These are phyloP conservation scores for Dryoscopus gambensis DNA, from an alignment of 2,113 vertebrate genomes.

Conservation along the genomic window DNA sequence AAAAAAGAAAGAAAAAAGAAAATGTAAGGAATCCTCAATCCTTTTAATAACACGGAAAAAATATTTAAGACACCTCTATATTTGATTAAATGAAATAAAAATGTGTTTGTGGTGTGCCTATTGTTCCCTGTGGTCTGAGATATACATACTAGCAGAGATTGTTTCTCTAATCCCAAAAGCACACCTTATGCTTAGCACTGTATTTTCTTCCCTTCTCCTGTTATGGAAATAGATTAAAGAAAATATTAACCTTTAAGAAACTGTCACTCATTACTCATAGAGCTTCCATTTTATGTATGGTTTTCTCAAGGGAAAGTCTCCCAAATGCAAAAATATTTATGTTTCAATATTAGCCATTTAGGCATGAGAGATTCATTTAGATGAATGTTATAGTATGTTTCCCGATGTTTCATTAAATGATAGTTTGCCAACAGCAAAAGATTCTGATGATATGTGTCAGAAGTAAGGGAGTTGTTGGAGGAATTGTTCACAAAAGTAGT, in stretches of 20 bases:
- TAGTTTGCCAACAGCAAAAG: constrained; percentile 33
- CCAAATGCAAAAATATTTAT: constrained; percentile 77
- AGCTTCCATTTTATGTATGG: constrained; percentile 59
- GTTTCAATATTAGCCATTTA: constrained; percentile 73
- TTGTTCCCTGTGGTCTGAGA: constrained; percentile 68
- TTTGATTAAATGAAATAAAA: constrained; percentile 72
- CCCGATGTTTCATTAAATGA: constrained; percentile 57
- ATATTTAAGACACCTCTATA: constrained; percentile 66
- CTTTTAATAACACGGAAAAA: constrained; percentile 69
- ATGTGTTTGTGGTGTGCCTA: constrained; percentile 46
- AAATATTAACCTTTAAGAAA: constrained; percentile 85
- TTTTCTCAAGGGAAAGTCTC: constrained; percentile 69
- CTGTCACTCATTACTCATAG: constrained; percentile 78
- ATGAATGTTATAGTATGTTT: constrained; percentile 44
- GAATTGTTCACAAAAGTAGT: not conserved
- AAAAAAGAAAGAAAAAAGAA: not conserved
- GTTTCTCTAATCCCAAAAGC: constrained; percentile 81
- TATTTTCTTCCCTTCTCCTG: constrained; percentile 67
- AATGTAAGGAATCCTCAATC: constrained; percentile 30
- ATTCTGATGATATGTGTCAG: constrained; percentile 27
- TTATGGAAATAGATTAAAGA: constrained; percentile 81
- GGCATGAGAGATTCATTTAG: constrained; percentile 70
- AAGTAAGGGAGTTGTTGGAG: not conserved
- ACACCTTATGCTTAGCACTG: constrained; percentile 72
- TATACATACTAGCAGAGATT: constrained; percentile 74